Conservation (phyloP, 2,113 vertebrate genomes). For the Perca fluviatilis region DNA sequence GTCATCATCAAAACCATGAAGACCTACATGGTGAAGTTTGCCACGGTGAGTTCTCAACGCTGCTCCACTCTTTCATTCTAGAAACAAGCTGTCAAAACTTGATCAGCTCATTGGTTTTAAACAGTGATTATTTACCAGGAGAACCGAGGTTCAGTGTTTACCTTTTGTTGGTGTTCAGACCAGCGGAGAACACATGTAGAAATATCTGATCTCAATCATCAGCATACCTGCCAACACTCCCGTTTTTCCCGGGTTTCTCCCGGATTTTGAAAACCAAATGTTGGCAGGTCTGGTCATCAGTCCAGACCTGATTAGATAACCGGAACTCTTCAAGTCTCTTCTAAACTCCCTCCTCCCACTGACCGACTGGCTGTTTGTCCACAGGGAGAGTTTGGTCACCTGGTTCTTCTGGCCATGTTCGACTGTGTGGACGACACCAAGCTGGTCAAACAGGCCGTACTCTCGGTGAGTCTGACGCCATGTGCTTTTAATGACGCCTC, state of each 20-base stretch:
- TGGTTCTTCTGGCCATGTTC: slow-evolving; percentile 93
- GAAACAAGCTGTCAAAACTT: not conserved
- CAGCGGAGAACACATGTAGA: not conserved
- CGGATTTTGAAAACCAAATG: too few relatives aligned
- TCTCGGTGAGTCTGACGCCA: slow-evolving; percentile 87
- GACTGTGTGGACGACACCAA: slow-evolving; percentile 98
- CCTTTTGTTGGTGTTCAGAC: not conserved
- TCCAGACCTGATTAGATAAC: not conserved
- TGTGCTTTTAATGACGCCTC: not conserved
- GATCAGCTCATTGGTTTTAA: not conserved
- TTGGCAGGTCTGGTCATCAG: not conserved
- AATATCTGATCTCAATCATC: not conserved
- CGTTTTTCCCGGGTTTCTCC: too few relatives aligned
- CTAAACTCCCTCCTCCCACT: not conserved
- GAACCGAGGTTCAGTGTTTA: not conserved
- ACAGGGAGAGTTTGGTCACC: slow-evolving; percentile 95
- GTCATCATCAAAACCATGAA: slow-evolving; percentile 98
- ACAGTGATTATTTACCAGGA: not conserved
- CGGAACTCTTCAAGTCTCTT: not conserved
- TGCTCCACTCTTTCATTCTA: not conserved
- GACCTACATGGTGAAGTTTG: slow-evolving; percentile 93
- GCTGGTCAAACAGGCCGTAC: slow-evolving; percentile 92
- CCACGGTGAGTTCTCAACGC: slow-evolving; percentile 86
- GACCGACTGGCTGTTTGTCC: not conserved
- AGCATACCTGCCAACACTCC: not conserved